Conservation (phyloP, 2,797 vertebrate species). For the Erithacus rubecula region DNA sequence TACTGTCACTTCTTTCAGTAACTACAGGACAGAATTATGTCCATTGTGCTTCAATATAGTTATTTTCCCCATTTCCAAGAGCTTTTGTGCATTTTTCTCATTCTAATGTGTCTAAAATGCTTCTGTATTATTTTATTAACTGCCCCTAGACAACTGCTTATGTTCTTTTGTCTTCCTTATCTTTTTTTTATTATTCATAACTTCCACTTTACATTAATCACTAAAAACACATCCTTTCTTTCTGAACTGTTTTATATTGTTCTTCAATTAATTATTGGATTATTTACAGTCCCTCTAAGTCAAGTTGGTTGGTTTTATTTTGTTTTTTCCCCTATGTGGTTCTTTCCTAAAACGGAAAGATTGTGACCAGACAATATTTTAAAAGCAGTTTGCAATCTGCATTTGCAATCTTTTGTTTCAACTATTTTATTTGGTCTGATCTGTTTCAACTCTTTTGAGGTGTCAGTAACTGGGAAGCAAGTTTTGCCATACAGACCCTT, state of each 20-base stretch:
- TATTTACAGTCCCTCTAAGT: neutral
- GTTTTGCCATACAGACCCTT: neutral
- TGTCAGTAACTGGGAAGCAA: neutral
- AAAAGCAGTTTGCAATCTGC: neutral
- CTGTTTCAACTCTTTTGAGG: neutral
- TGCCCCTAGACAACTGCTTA: neutral
- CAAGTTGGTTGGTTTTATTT: neutral
- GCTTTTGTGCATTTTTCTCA: neutral
- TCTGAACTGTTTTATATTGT: neutral
- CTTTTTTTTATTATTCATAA: neutral
- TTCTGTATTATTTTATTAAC: neutral
- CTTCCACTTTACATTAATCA: neutral
- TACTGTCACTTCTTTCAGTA: neutral
- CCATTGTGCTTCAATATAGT: neutral
- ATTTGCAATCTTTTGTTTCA: neutral
- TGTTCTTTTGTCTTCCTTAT: neutral
- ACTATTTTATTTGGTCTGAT: neutral
- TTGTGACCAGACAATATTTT: neutral
- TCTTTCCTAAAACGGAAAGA: neutral
- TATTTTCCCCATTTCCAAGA: neutral
- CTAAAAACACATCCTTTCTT: neutral
- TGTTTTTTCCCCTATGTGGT: fast-evolving
- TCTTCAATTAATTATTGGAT: neutral
- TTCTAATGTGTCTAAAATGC: neutral
- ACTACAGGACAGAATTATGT: neutral